phyloP scores from a whole-genome alignment of 2,797 vertebrate genomes.

The Helostoma temminkii region DNA sequence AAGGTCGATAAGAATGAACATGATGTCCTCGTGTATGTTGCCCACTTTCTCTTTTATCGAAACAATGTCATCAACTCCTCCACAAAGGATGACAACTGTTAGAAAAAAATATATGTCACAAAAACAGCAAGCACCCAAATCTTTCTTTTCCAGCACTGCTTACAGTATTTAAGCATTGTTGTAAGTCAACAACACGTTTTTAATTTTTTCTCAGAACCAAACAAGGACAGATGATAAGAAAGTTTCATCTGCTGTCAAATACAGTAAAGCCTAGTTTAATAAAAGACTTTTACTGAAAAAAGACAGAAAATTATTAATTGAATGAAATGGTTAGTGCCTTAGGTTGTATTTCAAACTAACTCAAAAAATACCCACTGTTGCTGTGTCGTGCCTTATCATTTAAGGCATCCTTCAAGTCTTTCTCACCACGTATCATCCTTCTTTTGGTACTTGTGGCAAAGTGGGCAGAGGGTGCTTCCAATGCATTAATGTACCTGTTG shows the following conservation, averaged over 20 bases:
- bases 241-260: too few relatives aligned
- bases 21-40: constrained; percentile 75
- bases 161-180: too few relatives aligned
- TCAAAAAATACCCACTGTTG: constrained; percentile 76
- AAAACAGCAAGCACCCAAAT: background rate
- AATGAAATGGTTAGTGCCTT: too few relatives aligned
- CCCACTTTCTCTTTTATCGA: constrained; percentile 58
- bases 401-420: constrained; percentile 13
- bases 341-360: background rate
- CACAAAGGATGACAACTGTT: constrained; percentile 92
- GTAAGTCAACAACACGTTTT: too few relatives aligned
- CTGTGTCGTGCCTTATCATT: constrained; percentile 47
- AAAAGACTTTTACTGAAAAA: background rate
- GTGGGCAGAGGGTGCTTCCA: constrained; percentile 86
- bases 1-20: constrained; percentile 93
- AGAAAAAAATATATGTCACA: constrained; percentile 18
- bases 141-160: background rate
- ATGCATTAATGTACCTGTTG: constrained; percentile 92
- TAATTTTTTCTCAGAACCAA: too few relatives aligned
- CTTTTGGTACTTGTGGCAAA: constrained; percentile 79
- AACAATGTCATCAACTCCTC: constrained; percentile 74
- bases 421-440: constrained; percentile 67
- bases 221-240: background rate
- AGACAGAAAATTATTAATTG: too few relatives aligned
- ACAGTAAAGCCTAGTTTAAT: too few relatives aligned